A percentile compares a stretch with the other conserved stretches of the same genome.
These are phyloP conservation scores for Magallana gigas DNA, from an alignment of 1,140 invertebrate species.

Conservation along the genomic window DNA sequence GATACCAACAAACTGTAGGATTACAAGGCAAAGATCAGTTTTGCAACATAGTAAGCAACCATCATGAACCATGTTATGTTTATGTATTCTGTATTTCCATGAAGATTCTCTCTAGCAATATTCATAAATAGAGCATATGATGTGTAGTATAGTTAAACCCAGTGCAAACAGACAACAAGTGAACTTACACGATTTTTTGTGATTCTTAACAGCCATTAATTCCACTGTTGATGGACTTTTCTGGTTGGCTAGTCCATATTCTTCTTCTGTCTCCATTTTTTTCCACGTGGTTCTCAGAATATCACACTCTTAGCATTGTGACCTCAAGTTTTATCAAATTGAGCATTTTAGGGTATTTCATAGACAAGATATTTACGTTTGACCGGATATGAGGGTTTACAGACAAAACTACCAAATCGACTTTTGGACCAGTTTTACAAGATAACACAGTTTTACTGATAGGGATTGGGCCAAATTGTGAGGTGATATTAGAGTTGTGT, in stretches of 20 bases:
- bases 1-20: too few species aligned
- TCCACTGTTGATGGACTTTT: slow-evolving; percentile 39
- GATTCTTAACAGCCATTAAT: slow-evolving; percentile 42
- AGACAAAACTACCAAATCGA: not conserved
- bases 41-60: too few species aligned
- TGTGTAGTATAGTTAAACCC: too few species aligned
- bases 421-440: slow-evolving; percentile 32
- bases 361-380: not conserved
- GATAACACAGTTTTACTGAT: slow-evolving; percentile 12
- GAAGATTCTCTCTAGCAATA: too few species aligned
- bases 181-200: slow-evolving; percentile 20
- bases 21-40: too few species aligned
- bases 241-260: not conserved
- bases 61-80: too few species aligned
- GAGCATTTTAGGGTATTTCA: not conserved
- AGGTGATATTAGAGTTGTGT: not conserved
- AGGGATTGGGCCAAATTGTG: not conserved
- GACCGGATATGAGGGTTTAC: not conserved
- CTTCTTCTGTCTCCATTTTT: slow-evolving; percentile 9
- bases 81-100: too few species aligned
- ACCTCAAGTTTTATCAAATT: not conserved
- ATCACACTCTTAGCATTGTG: not conserved
- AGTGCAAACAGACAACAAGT: not conserved
- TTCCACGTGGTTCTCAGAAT: slow-evolving; percentile 15
- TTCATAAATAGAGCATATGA: too few species aligned